phyloP scores from a whole-genome alignment of 2,797 vertebrate genomes.

The Alectoris magna region DNA sequence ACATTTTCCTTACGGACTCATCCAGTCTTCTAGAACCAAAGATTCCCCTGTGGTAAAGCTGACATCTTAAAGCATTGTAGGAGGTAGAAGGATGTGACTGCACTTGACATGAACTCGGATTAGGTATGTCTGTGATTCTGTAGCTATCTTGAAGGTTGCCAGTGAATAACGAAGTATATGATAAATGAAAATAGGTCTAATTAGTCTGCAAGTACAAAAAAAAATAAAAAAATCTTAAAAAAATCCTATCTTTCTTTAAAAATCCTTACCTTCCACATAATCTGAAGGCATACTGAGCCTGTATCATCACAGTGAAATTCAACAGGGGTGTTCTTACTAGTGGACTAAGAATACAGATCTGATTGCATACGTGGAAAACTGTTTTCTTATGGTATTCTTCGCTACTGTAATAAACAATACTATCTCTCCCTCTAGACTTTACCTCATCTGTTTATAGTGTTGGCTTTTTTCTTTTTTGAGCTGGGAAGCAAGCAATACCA shows the following conservation, averaged over 20 bases:
- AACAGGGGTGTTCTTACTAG: not conserved
- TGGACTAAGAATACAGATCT: not conserved
- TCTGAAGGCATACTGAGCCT: not conserved
- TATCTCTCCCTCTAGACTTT: not conserved
- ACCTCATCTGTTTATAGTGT: not conserved
- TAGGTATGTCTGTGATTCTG: not conserved
- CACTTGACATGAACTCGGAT: not conserved
- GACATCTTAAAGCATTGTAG: not conserved
- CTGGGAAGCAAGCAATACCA: not conserved
- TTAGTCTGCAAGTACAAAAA: not conserved
- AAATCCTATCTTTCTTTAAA: not conserved
- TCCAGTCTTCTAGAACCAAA: not conserved
- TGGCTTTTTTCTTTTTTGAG: not conserved
- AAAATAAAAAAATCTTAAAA: not conserved
- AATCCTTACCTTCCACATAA: not conserved
- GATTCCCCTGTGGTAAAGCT: not conserved
- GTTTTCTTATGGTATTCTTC: not conserved
- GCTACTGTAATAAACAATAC: conserved; percentile 8
- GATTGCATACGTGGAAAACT: not conserved
- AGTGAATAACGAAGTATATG: not conserved
- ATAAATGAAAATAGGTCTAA: not conserved
- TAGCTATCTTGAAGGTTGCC: not conserved
- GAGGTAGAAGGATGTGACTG: not conserved
- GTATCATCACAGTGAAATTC: not conserved
- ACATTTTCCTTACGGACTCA: not conserved